phyloP scores from a whole-genome alignment of 2,797 vertebrate species.

The Periparus ater region DNA sequence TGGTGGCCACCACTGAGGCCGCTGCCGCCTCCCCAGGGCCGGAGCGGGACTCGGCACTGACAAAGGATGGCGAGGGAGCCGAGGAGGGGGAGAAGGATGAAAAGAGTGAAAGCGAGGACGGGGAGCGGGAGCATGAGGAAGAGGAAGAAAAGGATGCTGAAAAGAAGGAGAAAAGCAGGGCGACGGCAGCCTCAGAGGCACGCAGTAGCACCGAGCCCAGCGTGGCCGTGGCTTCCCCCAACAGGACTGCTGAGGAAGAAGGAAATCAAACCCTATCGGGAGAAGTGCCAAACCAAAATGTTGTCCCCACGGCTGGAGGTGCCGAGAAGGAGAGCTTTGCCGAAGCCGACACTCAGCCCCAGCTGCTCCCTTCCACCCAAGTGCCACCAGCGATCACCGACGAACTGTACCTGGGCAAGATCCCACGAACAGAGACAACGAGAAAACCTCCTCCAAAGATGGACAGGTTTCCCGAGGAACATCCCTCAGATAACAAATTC shows the following conservation, averaged over 20 bases:
- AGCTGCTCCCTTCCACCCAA: constrained; percentile 71
- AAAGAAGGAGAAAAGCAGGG: constrained; percentile 78
- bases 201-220: constrained; percentile 38
- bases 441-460: constrained; percentile 61
- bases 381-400: constrained; percentile 74
- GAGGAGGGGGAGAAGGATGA: constrained; percentile 80
- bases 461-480: constrained; percentile 66
- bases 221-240: constrained; percentile 37
- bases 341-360: constrained; percentile 19
- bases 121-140: constrained; percentile 80
- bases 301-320: constrained; percentile 43
- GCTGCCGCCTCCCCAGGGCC: constrained; percentile 70
- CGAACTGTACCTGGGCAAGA: constrained; percentile 60
- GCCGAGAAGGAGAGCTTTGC: background rate
- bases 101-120: constrained; percentile 80
- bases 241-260: constrained; percentile 74
- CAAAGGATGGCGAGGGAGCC: constrained; percentile 74
- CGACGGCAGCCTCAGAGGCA: background rate
- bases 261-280: constrained; percentile 78
- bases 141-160: constrained; percentile 83
- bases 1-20: constrained; percentile 80
- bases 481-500: constrained; percentile 76
- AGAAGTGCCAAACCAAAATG: constrained; percentile 23
- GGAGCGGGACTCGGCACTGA: constrained; percentile 69
- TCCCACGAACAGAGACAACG: constrained; percentile 55